Evolutionary conservation across 2,797 vertebrate species (phyloP).

Genomic region (Gymnoscopelus microlampas): DNA sequence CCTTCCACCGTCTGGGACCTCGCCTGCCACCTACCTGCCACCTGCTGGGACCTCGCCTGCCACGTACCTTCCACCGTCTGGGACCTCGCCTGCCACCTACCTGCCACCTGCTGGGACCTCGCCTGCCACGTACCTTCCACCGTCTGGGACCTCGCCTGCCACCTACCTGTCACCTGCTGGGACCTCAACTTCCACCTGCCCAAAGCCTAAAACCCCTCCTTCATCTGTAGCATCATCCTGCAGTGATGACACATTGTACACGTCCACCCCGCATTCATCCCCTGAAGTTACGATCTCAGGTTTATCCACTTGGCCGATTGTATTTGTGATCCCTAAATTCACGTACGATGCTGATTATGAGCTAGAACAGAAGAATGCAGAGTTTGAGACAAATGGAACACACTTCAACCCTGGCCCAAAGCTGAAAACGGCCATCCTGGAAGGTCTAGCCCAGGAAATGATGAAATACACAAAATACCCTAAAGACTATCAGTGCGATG

Average conservation of each 20-base stretch:
- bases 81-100: too few relatives aligned
- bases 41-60: background rate
- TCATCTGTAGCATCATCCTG: slow-evolving; percentile 25
- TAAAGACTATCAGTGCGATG: slow-evolving; percentile 50
- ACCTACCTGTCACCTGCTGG: too few relatives aligned
- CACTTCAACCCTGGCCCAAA: slow-evolving; percentile 39
- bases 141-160: too few relatives aligned
- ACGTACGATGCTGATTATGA: slow-evolving; percentile 35
- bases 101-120: background rate
- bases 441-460: slow-evolving; percentile 47
- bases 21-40: background rate
- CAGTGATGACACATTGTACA: slow-evolving; percentile 7
- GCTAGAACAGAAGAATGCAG: slow-evolving; percentile 27
- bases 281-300: slow-evolving; percentile 14
- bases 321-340: slow-evolving; percentile 45
- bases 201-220: slow-evolving; percentile 1
- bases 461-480: slow-evolving; percentile 49
- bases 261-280: slow-evolving; percentile 28
- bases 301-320: slow-evolving; percentile 11
- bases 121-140: too few relatives aligned
- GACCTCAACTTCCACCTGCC: background rate
- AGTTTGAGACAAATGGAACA: slow-evolving; percentile 39
- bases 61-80: too few relatives aligned
- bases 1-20: too few relatives aligned
- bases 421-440: slow-evolving; percentile 35